Conservation (phyloP, 1,140 invertebrate genomes). For the Pseudomyrmex cubaensis region DNA sequence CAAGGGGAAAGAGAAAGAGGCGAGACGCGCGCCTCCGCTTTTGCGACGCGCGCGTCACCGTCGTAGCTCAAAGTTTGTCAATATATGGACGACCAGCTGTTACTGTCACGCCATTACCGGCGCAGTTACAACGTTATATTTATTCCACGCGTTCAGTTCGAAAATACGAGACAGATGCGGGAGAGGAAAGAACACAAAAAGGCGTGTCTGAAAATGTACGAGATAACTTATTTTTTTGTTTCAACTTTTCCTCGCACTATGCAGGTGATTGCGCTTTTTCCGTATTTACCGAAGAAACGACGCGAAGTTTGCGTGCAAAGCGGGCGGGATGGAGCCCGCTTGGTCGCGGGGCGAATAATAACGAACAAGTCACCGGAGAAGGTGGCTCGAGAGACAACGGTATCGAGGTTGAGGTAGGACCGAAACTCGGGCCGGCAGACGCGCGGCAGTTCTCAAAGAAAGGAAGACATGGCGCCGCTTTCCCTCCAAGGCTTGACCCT, state of each 20-base stretch:
- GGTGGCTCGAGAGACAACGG: not conserved
- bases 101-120: conserved; percentile 63
- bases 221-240: not conserved
- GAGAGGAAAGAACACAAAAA: not conserved
- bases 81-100: conserved; percentile 76
- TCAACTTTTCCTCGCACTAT: too few relatives aligned
- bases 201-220: not conserved
- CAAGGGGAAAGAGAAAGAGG: not conserved
- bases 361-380: not conserved
- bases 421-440: conserved; percentile 52
- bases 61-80: conserved; percentile 74
- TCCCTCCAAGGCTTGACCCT: conserved; percentile 77
- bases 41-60: conserved; percentile 18
- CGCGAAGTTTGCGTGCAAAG: too few relatives aligned
- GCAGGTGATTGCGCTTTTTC: too few relatives aligned
- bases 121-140: conserved; percentile 54
- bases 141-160: conserved; percentile 53
- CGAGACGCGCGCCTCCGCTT: not conserved
- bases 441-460: conserved; percentile 52
- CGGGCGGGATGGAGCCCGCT: conserved; percentile 42
- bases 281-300: too few relatives aligned
- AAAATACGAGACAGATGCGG: not conserved
- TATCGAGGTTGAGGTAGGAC: conserved; percentile 26
- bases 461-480: conserved; percentile 59
- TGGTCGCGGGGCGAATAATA: not conserved